Evolutionary conservation across 2,888 invertebrate species (phyloP).

Genomic region (Gortyna flavago): DNA sequence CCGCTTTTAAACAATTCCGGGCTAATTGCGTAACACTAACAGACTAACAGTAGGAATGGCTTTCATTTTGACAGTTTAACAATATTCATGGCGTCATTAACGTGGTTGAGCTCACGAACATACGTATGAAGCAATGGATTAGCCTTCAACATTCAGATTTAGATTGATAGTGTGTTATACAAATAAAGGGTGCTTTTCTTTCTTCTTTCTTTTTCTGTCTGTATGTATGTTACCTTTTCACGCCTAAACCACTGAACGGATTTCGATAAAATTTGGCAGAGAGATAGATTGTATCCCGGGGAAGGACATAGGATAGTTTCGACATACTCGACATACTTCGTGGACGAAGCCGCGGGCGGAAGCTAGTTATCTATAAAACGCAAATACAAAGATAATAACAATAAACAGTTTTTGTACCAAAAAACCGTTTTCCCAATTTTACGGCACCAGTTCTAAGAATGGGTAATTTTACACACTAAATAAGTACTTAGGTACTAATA

Average conservation of each 20-base stretch:
- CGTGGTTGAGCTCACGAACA: neutral
- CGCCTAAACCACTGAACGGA: no score
- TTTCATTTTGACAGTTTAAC: neutral
- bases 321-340: no score
- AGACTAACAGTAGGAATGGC: neutral
- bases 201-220: no score
- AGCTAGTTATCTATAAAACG: neutral
- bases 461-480: conserved; percentile 17
- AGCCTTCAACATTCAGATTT: neutral
- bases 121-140: neutral
- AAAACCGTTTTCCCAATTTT: conserved; percentile 32
- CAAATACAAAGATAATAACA: conserved; percentile 17
- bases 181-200: no score
- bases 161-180: neutral
- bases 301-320: no score
- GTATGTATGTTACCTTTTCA: no score
- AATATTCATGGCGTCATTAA: neutral
- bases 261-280: no score
- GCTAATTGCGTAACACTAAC: no score
- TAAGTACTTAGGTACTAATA: no score
- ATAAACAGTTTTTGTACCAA: neutral
- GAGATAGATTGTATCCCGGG: no score
- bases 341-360: no score
- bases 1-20: neutral
- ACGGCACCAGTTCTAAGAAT: neutral